Evolutionary conservation across 2,888 invertebrate species (phyloP), one percentile per base, ranked within the genome.

Genomic region (Epistrophella euchroma): DNA sequence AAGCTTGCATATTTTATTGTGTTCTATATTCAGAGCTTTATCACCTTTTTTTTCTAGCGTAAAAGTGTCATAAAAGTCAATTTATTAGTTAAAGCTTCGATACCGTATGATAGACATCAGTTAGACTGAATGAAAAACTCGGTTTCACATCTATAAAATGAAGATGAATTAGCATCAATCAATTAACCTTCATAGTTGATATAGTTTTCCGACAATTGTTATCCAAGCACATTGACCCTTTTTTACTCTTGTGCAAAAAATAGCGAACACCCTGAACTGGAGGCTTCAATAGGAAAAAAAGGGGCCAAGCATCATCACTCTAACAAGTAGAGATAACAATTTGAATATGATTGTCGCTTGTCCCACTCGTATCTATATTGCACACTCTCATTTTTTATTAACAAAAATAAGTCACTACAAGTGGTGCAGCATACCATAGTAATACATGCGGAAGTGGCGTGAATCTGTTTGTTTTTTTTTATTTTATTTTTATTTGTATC

Each of bases 371-470:
- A 32, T 56, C 47, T 3, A 7, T 28, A 17, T n/a, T 55, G 28
- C 10, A 55, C n/a, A 22, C 13, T 19, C 22, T 58, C 64, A 64
- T 64, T 43, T 64, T 58, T 64, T 13, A 64, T 64, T 64, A 45
- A 28, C 28, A 45, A 45, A 64, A 45, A 64, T 64, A 47, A 47
- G 45, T 28, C 64, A 45, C 28, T 45, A 45, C n/a, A 43, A 43
- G 43, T 62, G 62, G 58, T 58, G 58, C 37, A 37, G 19, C 37
- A 0, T 40, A 40, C 19, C 37, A 22, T 15, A 32, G 32, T 32
- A 5, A 32, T 32, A 56, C 32, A 56, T 35, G 17, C 35, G 56
- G 56, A 60, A 60, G 22, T 60, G 37, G n/a, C 60, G 40, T 37
- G 40, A 15, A 60, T 40, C 40, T 32, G 56, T 32, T 55, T 32